A percentile compares a stretch with the other conserved stretches of the same genome.
Evolutionary conservation across 2,797 vertebrate genomes (phyloP).

Genomic region (Mionectes olivaceus): DNA sequence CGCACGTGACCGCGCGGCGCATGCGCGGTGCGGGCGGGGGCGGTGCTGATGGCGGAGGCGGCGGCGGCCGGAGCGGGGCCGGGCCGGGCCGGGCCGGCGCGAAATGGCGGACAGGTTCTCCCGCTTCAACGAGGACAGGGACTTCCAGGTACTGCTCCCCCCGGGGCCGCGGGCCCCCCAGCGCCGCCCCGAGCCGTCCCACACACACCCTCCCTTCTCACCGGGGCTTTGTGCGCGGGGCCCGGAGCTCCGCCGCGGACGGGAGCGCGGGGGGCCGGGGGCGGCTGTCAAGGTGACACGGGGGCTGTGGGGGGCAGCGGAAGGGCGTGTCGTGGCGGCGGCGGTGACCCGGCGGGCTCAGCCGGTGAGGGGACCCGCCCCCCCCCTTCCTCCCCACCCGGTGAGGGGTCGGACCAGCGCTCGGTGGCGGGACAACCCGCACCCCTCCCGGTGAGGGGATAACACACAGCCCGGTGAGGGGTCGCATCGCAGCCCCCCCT

Average conservation of each 20-base stretch:
- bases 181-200: not conserved
- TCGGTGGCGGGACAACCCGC: not conserved
- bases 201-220: rapidly evolving
- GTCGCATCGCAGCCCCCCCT: not conserved
- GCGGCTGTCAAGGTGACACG: not conserved
- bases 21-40: not conserved
- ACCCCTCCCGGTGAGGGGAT: not conserved
- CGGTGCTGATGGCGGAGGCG: not conserved
- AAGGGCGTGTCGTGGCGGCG: not conserved
- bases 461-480: not conserved
- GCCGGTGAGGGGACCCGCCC: rapidly evolving
- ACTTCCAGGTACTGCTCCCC: slow-evolving; percentile 90
- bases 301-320: not conserved
- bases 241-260: not conserved
- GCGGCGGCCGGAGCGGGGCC: not conserved
- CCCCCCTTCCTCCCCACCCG: too few species aligned
- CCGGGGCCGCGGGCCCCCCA: not conserved
- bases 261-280: not conserved
- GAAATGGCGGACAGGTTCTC: slow-evolving; percentile 99
- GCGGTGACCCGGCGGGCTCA: not conserved
- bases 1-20: not conserved
- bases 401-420: not conserved
- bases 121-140: slow-evolving; percentile 98
- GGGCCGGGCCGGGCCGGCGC: slow-evolving; percentile 60
- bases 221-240: not conserved